Percentiles rank a stretch among this genome's conserved stretches.
phyloP scores from a whole-genome alignment of 2,888 invertebrate genomes.

The Pheosia tremula region DNA sequence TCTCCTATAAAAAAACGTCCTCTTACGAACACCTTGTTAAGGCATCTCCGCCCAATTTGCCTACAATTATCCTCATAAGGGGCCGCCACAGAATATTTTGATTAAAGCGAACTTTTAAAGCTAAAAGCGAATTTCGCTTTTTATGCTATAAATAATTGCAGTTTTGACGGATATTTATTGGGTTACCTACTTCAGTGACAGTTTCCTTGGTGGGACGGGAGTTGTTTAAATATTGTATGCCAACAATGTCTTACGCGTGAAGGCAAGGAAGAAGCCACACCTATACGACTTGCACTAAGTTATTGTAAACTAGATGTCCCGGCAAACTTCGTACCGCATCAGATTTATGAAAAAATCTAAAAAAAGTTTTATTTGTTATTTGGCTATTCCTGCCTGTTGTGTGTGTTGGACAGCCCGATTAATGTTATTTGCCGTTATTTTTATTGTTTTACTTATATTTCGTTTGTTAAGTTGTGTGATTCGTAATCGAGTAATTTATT shows the following conservation, averaged over 20 bases:
- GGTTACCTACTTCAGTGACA: slow-evolving; percentile 19
- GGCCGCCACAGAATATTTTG: slow-evolving; percentile 60
- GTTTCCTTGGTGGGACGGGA: slow-evolving; percentile 19
- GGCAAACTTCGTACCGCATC: no score
- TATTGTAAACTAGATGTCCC: no score
- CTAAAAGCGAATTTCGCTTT: slow-evolving; percentile 41
- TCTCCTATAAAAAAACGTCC: slow-evolving; percentile 54
- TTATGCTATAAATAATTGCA: slow-evolving; percentile 23
- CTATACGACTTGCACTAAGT: no score
- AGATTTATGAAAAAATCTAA: no score
- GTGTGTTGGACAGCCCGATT: no score
- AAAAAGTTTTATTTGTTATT: no score
- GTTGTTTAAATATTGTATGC: background rate
- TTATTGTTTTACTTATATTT: no score
- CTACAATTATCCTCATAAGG: slow-evolving; percentile 73
- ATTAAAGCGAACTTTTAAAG: slow-evolving; percentile 54
- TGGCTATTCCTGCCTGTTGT: no score
- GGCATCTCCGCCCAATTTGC: slow-evolving; percentile 65
- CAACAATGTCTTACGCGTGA: background rate
- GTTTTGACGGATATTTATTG: slow-evolving; percentile 39
- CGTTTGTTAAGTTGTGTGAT: no score
- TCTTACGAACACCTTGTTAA: slow-evolving; percentile 60
- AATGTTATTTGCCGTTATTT: no score
- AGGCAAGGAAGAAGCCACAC: no score
- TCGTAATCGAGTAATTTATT: no score